Conservation (phyloP, 2,888 invertebrate species). For the Ophraella communa region DNA sequence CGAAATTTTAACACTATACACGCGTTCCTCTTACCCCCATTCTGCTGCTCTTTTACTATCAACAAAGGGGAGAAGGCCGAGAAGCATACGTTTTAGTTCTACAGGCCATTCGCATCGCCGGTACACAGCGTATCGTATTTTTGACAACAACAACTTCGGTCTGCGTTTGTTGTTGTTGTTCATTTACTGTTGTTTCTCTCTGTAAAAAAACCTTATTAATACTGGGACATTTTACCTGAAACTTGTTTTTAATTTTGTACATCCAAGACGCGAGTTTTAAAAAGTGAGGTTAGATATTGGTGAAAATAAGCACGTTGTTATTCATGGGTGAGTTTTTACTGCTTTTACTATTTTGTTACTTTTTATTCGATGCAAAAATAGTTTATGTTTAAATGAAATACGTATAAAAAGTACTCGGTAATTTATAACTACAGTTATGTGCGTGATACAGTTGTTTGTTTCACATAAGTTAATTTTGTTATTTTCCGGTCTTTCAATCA, state of each 20-base stretch:
- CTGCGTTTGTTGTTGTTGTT: constrained; percentile 10
- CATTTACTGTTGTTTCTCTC: neutral
- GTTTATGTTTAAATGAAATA: too few relatives aligned
- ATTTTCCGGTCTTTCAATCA: too few relatives aligned
- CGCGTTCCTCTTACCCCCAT: constrained; percentile 9
- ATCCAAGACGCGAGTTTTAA: neutral
- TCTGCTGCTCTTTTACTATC: constrained; percentile 23
- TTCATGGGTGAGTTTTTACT: too few relatives aligned
- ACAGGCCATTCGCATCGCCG: constrained; percentile 5
- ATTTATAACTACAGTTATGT: too few relatives aligned
- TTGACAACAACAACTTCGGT: constrained; percentile 18
- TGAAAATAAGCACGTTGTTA: too few relatives aligned
- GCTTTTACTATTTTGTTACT: too few relatives aligned
- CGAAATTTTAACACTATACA: constrained; percentile 13
- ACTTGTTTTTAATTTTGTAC: neutral
- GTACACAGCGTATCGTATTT: constrained; percentile 9
- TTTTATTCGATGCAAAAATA: too few relatives aligned
- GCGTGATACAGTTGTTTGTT: too few relatives aligned
- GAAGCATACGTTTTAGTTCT: constrained; percentile 13
- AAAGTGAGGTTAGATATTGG: neutral
- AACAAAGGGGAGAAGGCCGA: constrained; percentile 26
- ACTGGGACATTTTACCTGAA: neutral
- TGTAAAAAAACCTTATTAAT: neutral
- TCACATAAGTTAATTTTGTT: too few relatives aligned
- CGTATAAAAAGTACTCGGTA: too few relatives aligned